These are phyloP conservation scores for Hirundichthys speculiger DNA, from an alignment of 2,113 vertebrate genomes.

Conservation along the genomic window DNA sequence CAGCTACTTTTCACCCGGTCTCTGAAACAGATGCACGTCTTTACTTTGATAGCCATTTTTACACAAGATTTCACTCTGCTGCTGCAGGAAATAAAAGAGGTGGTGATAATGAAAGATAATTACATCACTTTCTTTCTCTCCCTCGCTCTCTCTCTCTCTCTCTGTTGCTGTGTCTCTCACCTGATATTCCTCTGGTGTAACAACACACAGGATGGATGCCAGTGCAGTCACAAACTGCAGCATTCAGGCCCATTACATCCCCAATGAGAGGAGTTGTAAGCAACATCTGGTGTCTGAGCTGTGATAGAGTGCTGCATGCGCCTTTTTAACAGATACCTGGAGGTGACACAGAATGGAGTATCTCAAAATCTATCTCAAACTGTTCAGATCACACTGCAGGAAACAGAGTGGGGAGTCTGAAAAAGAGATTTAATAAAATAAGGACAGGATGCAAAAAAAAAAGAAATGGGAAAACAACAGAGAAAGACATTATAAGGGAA, in stretches of 20 bases:
- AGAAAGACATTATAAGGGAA: too few relatives aligned
- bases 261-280: constrained; percentile 97
- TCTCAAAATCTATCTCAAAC: constrained; percentile 79
- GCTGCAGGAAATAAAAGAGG: constrained; percentile 89
- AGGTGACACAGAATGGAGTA: constrained; percentile 90
- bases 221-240: constrained; percentile 96
- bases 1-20: constrained; percentile 25
- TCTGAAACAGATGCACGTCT: constrained; percentile 56
- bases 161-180: constrained; percentile 53
- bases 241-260: constrained; percentile 99
- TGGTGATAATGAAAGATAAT: constrained; percentile 98
- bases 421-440: not conserved
- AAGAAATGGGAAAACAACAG: too few relatives aligned
- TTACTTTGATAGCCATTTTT: constrained; percentile 83
- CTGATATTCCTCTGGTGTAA: constrained; percentile 75
- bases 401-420: not conserved
- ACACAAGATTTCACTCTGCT: constrained; percentile 84
- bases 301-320: constrained; percentile 92
- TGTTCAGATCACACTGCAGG: constrained; percentile 54
- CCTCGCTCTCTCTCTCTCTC: constrained; percentile 77
- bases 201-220: constrained; percentile 94
- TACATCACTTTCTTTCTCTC: constrained; percentile 84
- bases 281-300: constrained; percentile 97
- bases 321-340: constrained; percentile 94
- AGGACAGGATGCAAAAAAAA: too few relatives aligned